These are phyloP conservation scores for Acleris sparsana DNA, from an alignment of 2,888 invertebrate species.

Conservation along the genomic window DNA sequence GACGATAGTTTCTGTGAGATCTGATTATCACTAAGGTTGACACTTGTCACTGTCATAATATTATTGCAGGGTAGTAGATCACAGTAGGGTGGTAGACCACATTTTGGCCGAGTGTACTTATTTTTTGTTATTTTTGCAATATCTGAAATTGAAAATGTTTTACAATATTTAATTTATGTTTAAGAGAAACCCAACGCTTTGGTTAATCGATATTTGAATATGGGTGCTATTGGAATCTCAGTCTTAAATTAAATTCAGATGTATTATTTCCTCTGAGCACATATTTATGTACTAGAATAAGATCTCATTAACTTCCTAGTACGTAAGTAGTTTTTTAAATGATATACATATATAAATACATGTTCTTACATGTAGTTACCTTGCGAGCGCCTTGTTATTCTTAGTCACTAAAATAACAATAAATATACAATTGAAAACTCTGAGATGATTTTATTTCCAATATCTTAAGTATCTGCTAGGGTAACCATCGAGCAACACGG, in stretches of 20 bases:
- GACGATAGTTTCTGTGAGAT: too few species aligned
- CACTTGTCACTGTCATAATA: too few species aligned
- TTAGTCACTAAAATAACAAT: constrained; percentile 14
- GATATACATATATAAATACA: constrained; percentile 2
- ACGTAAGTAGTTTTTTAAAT: background rate
- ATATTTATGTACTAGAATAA: constrained; percentile 10
- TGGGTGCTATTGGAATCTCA: constrained; percentile 21
- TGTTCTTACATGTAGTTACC: constrained; percentile 13
- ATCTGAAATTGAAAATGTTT: background rate
- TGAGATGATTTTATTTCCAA: background rate
- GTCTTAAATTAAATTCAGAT: background rate
- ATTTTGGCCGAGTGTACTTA: too few species aligned
- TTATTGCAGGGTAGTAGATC: too few species aligned
- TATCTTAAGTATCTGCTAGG: background rate
- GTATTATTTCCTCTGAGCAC: background rate
- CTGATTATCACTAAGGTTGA: too few species aligned
- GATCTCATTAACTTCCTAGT: constrained; percentile 16
- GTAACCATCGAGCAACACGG: too few species aligned
- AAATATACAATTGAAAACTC: background rate
- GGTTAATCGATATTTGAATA: background rate
- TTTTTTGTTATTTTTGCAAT: constrained; percentile 1
- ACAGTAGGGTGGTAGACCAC: too few species aligned
- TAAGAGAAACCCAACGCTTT: background rate
- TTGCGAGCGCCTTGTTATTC: constrained; percentile 12
- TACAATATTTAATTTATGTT: background rate